phyloP scores from a whole-genome alignment of 2,888 invertebrate species.

The Quadroppia sp. region DNA sequence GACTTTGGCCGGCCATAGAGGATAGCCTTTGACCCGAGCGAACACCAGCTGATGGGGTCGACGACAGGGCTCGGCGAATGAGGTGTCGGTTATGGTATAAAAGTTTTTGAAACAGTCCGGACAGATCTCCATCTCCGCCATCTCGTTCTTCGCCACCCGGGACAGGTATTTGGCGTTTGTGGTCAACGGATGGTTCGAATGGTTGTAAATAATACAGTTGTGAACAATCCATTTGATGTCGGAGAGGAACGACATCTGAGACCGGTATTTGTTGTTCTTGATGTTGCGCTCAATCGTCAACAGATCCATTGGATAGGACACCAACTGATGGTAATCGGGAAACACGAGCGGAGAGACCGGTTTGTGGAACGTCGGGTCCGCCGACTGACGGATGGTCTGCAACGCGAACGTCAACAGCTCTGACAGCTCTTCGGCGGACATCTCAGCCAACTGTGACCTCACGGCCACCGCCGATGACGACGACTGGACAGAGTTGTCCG shows the following conservation, averaged over 20 bases:
- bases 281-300: constrained; percentile 69
- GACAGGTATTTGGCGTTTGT: constrained; percentile 70
- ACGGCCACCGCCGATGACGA: not conserved
- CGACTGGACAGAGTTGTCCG: constrained; percentile 56
- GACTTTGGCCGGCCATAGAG: constrained; percentile 61
- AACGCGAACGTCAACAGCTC: constrained; percentile 73
- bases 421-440: constrained; percentile 69
- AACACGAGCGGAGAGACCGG: constrained; percentile 68
- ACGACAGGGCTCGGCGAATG: constrained; percentile 25
- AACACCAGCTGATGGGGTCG: constrained; percentile 56
- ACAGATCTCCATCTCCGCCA: constrained; percentile 87
- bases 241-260: not conserved
- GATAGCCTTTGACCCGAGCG: constrained; percentile 34
- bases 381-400: constrained; percentile 64
- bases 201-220: constrained; percentile 84
- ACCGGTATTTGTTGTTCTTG: constrained; percentile 63
- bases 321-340: constrained; percentile 73
- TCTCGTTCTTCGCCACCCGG: constrained; percentile 79
- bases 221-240: constrained; percentile 92
- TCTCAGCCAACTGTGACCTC: constrained; percentile 62
- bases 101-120: constrained; percentile 85
- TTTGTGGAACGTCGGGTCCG: constrained; percentile 61
- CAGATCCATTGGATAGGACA: constrained; percentile 83
- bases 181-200: constrained; percentile 74
- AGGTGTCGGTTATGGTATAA: constrained; percentile 54